phyloP scores from a whole-genome alignment of 2,888 invertebrate species.

The Nomada ruficornis region DNA sequence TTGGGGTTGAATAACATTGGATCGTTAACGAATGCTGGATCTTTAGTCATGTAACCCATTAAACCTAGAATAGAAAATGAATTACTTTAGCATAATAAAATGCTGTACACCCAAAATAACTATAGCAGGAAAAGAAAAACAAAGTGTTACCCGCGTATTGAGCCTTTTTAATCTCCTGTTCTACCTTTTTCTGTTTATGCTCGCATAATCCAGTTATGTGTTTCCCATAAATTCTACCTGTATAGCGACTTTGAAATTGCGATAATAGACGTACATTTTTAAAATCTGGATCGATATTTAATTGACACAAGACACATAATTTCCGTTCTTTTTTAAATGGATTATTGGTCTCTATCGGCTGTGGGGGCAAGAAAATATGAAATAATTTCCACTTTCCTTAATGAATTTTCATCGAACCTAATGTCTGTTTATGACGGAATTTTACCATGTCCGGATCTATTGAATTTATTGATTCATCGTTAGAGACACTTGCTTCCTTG shows the following conservation, averaged over 20 bases:
- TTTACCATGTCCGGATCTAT: slow-evolving; percentile 35
- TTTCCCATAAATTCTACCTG: slow-evolving; percentile 95
- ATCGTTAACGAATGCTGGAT: slow-evolving; percentile 92
- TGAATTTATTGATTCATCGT: background rate
- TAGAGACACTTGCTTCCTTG: background rate
- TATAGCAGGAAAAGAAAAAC: background rate
- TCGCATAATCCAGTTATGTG: slow-evolving; percentile 97
- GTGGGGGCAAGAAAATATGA: slow-evolving; percentile 14
- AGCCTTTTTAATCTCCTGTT: slow-evolving; percentile 90
- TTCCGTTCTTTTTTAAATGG: slow-evolving; percentile 91
- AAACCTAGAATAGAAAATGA: slow-evolving; percentile 85
- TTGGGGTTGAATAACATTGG: slow-evolving; percentile 96
- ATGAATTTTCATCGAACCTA: background rate
- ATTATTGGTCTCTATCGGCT: slow-evolving; percentile 85
- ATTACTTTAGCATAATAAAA: background rate
- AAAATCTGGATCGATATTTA: slow-evolving; percentile 93
- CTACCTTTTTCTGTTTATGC: slow-evolving; percentile 90
- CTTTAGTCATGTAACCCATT: slow-evolving; percentile 94
- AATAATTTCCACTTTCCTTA: background rate
- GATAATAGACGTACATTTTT: slow-evolving; percentile 96
- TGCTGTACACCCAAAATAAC: background rate
- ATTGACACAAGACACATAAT: slow-evolving; percentile 93
- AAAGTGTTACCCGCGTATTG: slow-evolving; percentile 87
- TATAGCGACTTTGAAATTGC: slow-evolving; percentile 98
- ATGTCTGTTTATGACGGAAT: background rate